Evolutionary conservation across 2,888 invertebrate species (phyloP), one percentile per base, ranked within the genome.

Genomic region (Chironomus tentans): DNA sequence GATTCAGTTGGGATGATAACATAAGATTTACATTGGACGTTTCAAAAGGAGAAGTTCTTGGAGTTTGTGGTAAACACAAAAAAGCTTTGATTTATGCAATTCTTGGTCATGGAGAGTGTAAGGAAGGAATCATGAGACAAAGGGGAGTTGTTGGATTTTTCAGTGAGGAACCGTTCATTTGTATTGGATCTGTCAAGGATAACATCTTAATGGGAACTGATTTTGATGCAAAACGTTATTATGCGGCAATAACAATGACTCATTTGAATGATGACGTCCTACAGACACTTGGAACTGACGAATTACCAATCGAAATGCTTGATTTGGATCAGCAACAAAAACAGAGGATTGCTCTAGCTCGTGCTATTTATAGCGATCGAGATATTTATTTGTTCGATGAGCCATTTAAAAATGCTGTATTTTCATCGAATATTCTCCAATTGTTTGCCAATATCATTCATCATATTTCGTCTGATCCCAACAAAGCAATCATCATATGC

Each of bases 381-480:
- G 77, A 78, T 18, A 75, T 78, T 68, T 46, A 77, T 12, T 28
- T 78, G 5, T 75, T 78, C 15, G 78, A 78, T 38, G 76, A 78
- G 50, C 78, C 78, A 71, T 65, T 77, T 22, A 74, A 69, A 15
- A 48, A 68, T 13, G 70, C 76, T n/a, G 65, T 70, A 15, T 65
- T 72, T 15, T 69, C 69, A 12, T 69, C 50, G 12, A 73, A 77
- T n/a, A 46, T 62, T 22, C 18, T 69, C 24, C 48, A 70, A 13
- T 62, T 76, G 13, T 74, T 77, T 56, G 24, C 21, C 24, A 76
- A 77, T 48, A 47, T 70, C 15, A 38, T 62, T 18, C 69, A 77
- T 2, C n/a, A 65, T 21, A 18, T 77, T 18, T 22, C 61, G 10
- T 47, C 24, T 3, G 56, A 74, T 46, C 70, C 76, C 2, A 73